A percentile compares a stretch with the other conserved stretches of the same genome.
Conservation (phyloP, 2,113 vertebrate species). For the Stigmatopora argus region DNA sequence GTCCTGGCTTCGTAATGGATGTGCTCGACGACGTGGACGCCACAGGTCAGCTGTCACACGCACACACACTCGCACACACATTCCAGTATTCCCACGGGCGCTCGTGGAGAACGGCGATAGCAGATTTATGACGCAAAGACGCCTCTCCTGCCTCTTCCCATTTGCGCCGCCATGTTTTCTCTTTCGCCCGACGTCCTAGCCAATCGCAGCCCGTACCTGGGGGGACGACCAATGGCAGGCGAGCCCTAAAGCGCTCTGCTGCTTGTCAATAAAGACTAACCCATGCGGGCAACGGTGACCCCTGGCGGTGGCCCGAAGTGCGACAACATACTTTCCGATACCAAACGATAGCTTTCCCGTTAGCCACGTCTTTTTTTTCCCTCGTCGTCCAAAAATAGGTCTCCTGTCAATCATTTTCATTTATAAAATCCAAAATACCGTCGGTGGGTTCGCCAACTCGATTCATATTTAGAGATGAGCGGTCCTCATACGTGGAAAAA, state of each 20-base stretch:
- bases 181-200: conserved; percentile 30
- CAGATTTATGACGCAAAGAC: conserved; percentile 73
- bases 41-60: conserved; percentile 71
- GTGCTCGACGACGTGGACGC: conserved; percentile 70
- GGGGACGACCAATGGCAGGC: conserved; percentile 44
- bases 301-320: conserved; percentile 55
- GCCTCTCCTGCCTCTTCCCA: conserved; percentile 37
- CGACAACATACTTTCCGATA: too few relatives aligned
- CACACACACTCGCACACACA: conserved; percentile 57
- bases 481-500: background rate
- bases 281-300: conserved; percentile 72
- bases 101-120: conserved; percentile 67
- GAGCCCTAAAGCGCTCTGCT: conserved; percentile 32
- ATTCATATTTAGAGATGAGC: too few relatives aligned
- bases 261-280: conserved; percentile 16
- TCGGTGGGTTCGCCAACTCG: background rate
- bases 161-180: conserved; percentile 24
- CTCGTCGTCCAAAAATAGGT: too few relatives aligned
- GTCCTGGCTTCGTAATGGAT: conserved; percentile 68
- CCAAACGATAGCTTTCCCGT: too few relatives aligned
- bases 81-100: conserved; percentile 74
- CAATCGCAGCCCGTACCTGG: conserved; percentile 45
- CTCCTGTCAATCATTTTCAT: too few relatives aligned
- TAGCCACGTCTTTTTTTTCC: background rate
- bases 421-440: too few relatives aligned